Evolutionary conservation across 2,797 vertebrate species (phyloP), one percentile per base, ranked within the genome.

Genomic region (Fratercula arctica): DNA sequence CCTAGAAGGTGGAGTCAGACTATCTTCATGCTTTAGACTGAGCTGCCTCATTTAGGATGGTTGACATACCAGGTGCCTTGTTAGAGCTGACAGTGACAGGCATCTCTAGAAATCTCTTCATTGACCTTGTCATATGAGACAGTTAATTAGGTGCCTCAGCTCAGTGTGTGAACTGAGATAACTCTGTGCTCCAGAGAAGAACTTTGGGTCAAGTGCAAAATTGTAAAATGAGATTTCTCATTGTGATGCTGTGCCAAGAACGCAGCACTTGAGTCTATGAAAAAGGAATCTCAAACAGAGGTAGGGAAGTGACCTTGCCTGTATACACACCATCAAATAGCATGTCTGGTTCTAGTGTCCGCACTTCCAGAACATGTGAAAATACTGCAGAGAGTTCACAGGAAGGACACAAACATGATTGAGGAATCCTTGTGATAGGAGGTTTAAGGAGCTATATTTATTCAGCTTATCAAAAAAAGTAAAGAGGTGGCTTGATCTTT

Each of bases 391-490:
- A 41, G 68, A 50, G 93, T 92, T 96, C 93, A 94, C 35, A 87
- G 95, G 81, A 96, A 96, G 95, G 95, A 87, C 91, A 87, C 10
- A 89, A 85, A 39, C 70, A 60, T 43, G 35, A 60, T 0, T 85
- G 68, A 79, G 43, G 89, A 85, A 90, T 90, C 81, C 64, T 93
- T 72, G 41, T 87, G 87, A 79, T 17, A 89, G 64, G 72, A 82
- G 45, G 7, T 68, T 93, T 87, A 87, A 85, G 60, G 68, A 89
- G 50, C 48, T 94, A 50, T 96, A 90, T 97, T 95, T 95, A 89
- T 79, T 94, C 68, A 89, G 41, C 85, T 96, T 96, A 96, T 96
- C 92, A 89, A 87, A 91, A 85, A 53, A 80, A 69, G 56, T 91
- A 43, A 94, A 96, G 92, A 89, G 60, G 75, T 60, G 18, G 31